Evolutionary conservation across 2,888 invertebrate genomes (phyloP), one percentile per base, ranked within the genome.

Genomic region (Orthosia gracilis): DNA sequence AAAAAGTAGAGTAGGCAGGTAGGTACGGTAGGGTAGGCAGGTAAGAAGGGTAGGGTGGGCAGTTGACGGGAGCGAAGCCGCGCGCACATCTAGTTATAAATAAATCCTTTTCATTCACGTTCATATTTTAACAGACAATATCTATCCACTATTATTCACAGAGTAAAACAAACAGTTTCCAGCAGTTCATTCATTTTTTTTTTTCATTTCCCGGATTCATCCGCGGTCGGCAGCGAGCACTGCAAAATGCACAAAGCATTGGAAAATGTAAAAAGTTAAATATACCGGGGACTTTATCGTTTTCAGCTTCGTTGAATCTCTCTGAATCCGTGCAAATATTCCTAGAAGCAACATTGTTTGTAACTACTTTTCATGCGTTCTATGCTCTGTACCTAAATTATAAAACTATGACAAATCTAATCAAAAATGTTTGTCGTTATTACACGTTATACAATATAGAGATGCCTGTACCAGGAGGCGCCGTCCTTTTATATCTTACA

Each of bases 221-320:
- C 57, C 40, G 66, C 62, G 26, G 1, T 23, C 40, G 54, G 5
- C 26, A 57, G 40, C 65, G 62, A 66, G 50, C 50, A 26, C 15
- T 47, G 54, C 31, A 9, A 62, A 62, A 73, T 59, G 21, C 52
- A 74, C 55, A 79, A 79, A 73, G 50, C 75, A 68, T 66, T 54
- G 45, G 52, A 9, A 45, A 69, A 69, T 78, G 31, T 78, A 68
- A 74, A 79, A 69, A 79, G 49, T 52, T 65, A 66, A 80, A 80
- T 54, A 66, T 63, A 54, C 50, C 31, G 7, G 26, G 23, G 45
- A 66, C 26, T 54, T 66, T 63, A 63, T 67, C 21, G 31, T 75
- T 66, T 69, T 58, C n/a, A 54, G 49, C 61, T 69, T 18, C 80
- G 52, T 54, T 58, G 49, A 54, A 23, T 47, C 55, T 31, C 12